Percentiles rank a stretch among this genome's conserved stretches.
Evolutionary conservation across 1,140 invertebrate genomes (phyloP).

Genomic region (Leucophenga varia): DNA sequence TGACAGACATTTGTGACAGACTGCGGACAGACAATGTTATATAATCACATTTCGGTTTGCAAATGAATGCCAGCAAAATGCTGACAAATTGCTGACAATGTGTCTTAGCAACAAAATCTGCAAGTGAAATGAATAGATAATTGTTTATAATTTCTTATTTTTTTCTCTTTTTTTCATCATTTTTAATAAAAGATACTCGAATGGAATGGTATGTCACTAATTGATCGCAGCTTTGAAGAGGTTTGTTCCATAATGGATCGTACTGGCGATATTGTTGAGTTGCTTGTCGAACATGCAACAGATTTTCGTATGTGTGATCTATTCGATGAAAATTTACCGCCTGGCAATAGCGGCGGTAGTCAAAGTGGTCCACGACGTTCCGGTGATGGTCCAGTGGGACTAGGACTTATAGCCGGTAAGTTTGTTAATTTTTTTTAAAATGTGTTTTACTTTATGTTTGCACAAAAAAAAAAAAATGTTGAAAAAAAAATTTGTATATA

Average conservation of each 20-base stretch:
- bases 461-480: not conserved
- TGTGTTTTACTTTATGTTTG: not conserved
- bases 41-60: too few species aligned
- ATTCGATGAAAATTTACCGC: constrained; percentile 61
- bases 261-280: constrained; percentile 77
- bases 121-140: too few species aligned
- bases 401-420: constrained; percentile 55
- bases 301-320: constrained; percentile 70
- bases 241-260: constrained; percentile 80
- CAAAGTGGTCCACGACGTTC: constrained; percentile 48
- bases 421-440: constrained; percentile 2
- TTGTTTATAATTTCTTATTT: constrained; percentile 6
- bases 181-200: constrained; percentile 66
- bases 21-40: too few species aligned
- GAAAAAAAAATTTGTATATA: constrained; percentile 6
- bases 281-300: constrained; percentile 76
- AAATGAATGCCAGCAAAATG: too few species aligned
- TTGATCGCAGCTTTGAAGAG: constrained; percentile 89
- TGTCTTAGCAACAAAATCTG: too few species aligned
- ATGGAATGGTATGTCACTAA: constrained; percentile 81
- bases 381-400: constrained; percentile 45
- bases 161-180: too few species aligned
- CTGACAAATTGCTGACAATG: too few species aligned
- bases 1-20: too few species aligned
- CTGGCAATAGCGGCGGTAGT: constrained; percentile 43